Conservation (phyloP, 2,888 invertebrate genomes). For the Euclidia mi region DNA sequence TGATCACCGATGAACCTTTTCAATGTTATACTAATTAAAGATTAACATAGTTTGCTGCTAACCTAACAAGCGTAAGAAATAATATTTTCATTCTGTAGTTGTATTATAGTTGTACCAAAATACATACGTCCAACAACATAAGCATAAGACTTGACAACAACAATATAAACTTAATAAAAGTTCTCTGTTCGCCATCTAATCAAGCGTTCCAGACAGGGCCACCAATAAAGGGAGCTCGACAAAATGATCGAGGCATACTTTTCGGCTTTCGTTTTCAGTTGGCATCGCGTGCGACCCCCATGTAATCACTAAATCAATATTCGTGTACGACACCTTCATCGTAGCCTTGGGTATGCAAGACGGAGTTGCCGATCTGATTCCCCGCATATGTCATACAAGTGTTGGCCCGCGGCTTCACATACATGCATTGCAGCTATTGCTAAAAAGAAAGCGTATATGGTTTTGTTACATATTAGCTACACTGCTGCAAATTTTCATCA, state of each 20-base stretch:
- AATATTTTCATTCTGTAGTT: too few species aligned
- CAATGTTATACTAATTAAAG: too few species aligned
- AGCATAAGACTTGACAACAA: neutral
- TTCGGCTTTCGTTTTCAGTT: constrained; percentile 51
- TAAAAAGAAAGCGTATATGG: too few species aligned
- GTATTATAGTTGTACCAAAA: too few species aligned
- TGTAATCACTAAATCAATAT: constrained; percentile 71
- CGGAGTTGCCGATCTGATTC: neutral
- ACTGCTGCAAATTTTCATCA: too few species aligned
- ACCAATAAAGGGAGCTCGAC: neutral
- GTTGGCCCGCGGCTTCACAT: too few species aligned
- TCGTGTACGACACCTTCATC: constrained; percentile 36
- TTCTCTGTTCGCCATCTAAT: constrained; percentile 6
- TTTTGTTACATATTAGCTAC: too few species aligned
- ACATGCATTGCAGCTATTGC: too few species aligned
- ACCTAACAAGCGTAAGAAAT: too few species aligned
- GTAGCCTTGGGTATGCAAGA: constrained; percentile 42
- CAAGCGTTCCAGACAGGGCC: neutral
- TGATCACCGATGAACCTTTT: too few species aligned
- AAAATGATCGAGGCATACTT: constrained; percentile 5
- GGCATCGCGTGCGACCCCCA: constrained; percentile 58
- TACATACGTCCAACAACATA: too few species aligned
- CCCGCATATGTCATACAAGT: constrained; percentile 20
- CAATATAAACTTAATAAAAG: neutral
- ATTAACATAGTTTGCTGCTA: too few species aligned